Conservation (phyloP, 2,797 vertebrate species). For the Decapterus maruadsi region DNA sequence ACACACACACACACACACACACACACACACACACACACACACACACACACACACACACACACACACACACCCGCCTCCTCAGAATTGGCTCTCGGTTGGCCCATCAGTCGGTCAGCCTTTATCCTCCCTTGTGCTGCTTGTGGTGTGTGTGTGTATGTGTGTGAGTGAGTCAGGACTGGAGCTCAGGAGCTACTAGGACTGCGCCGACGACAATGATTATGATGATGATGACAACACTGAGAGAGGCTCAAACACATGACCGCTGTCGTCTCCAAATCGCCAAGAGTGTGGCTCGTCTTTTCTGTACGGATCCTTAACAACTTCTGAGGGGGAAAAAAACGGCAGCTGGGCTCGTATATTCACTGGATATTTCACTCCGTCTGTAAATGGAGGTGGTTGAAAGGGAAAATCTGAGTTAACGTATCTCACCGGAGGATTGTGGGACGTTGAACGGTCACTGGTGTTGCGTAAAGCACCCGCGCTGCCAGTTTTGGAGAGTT, state of each 20-base stretch:
- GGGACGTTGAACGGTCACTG: slow-evolving; percentile 51
- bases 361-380: slow-evolving; percentile 19
- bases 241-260: slow-evolving; percentile 61
- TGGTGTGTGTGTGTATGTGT: slow-evolving; percentile 39
- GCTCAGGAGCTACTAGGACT: slow-evolving; percentile 37
- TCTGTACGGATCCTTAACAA: slow-evolving; percentile 44
- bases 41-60: slow-evolving; percentile 31
- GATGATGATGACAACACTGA: slow-evolving; percentile 22
- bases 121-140: slow-evolving; percentile 56
- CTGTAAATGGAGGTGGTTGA: slow-evolving; percentile 42
- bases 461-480: slow-evolving; percentile 73
- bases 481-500: slow-evolving; percentile 76
- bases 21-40: slow-evolving; percentile 54
- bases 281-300: slow-evolving; percentile 9
- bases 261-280: slow-evolving; percentile 32
- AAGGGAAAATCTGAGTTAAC: slow-evolving; percentile 64
- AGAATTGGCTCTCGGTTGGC: slow-evolving; percentile 76
- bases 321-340: slow-evolving; percentile 25
- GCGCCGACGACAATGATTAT: slow-evolving; percentile 10
- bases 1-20: slow-evolving; percentile 50
- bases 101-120: slow-evolving; percentile 74
- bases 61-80: slow-evolving; percentile 70
- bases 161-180: slow-evolving; percentile 42
- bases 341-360: background rate
- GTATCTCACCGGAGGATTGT: slow-evolving; percentile 46